These are phyloP conservation scores for Xylophagus ater DNA, from an alignment of 2,888 invertebrate species.

Conservation along the genomic window DNA sequence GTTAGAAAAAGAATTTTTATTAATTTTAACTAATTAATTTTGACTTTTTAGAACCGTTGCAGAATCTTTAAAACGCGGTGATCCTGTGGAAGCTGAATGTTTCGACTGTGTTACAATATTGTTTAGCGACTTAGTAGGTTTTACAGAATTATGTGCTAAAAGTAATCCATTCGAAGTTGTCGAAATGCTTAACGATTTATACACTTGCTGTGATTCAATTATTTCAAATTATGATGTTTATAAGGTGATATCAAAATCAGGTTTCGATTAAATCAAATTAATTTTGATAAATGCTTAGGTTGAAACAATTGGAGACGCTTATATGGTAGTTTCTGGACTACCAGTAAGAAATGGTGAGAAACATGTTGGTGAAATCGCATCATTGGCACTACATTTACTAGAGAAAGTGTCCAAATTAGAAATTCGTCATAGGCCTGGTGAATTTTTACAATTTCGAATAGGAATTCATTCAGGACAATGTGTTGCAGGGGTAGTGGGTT, in stretches of 20 bases:
- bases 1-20: conserved; percentile 38
- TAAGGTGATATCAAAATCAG: conserved; percentile 48
- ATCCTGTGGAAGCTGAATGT: conserved; percentile 67
- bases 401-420: conserved; percentile 58
- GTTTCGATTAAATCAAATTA: background rate
- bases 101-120: conserved; percentile 74
- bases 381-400: conserved; percentile 62
- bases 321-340: conserved; percentile 70
- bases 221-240: conserved; percentile 80
- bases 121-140: conserved; percentile 77
- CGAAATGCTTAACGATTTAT: conserved; percentile 74
- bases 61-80: conserved; percentile 65
- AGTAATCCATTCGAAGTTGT: conserved; percentile 77
- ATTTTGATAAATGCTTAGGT: conserved; percentile 4
- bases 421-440: conserved; percentile 55
- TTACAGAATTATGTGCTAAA: conserved; percentile 65
- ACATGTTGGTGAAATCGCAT: conserved; percentile 71
- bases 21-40: conserved; percentile 4
- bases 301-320: conserved; percentile 47
- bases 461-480: conserved; percentile 63
- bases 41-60: conserved; percentile 55
- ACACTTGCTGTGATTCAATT: conserved; percentile 79
- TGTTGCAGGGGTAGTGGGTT: conserved; percentile 72
- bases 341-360: conserved; percentile 60
- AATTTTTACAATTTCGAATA: conserved; percentile 58